These are phyloP conservation scores for Chloroceryle inda DNA, from an alignment of 2,797 vertebrate genomes.

Conservation along the genomic window DNA sequence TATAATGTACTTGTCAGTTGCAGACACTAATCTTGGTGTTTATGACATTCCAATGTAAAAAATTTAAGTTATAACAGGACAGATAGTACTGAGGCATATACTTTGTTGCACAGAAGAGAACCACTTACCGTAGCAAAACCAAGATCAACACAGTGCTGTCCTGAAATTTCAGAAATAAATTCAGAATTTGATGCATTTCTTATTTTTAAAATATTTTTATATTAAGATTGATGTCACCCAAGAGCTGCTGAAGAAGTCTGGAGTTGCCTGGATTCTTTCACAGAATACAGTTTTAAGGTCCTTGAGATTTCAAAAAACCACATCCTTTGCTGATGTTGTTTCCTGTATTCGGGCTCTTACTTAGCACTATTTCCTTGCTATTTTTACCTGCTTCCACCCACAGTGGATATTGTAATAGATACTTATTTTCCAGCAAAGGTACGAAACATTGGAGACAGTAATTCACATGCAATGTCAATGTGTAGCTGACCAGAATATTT, in stretches of 20 bases:
- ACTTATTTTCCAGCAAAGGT: neutral
- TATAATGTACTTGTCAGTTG: neutral
- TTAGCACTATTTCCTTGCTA: neutral
- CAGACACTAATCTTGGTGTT: neutral
- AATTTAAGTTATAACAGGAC: neutral
- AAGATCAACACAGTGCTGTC: neutral
- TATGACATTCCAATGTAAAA: neutral
- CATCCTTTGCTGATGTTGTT: neutral
- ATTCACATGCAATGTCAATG: neutral
- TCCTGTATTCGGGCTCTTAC: neutral
- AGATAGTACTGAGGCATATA: neutral
- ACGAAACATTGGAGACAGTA: neutral
- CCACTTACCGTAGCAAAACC: neutral
- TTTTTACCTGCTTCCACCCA: neutral
- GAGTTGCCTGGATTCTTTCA: neutral
- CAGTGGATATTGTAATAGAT: neutral
- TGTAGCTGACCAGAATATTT: neutral
- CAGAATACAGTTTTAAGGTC: neutral
- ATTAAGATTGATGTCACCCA: neutral
- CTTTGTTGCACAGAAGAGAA: neutral
- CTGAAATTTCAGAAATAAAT: neutral
- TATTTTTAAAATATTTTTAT: neutral
- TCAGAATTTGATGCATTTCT: neutral
- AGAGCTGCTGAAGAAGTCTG: neutral
- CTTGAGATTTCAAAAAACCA: neutral